phyloP scores from a whole-genome alignment of 2,888 invertebrate genomes.

The Cephus nigrinus region DNA sequence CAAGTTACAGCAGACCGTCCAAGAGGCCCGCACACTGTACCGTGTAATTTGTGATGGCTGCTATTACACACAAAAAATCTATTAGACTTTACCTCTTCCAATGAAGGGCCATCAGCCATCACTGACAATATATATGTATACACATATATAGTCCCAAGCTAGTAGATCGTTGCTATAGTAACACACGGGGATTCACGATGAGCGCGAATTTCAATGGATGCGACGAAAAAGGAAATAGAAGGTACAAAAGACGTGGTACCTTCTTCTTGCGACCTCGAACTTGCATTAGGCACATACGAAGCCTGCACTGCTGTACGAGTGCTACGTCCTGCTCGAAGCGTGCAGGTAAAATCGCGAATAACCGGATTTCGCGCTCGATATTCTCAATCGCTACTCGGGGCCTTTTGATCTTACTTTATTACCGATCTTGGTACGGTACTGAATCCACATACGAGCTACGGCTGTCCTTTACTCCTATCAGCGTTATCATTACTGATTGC shows the following conservation, averaged over 20 bases:
- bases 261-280: background rate
- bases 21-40: conserved; percentile 33
- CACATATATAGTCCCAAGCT: background rate
- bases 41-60: conserved; percentile 48
- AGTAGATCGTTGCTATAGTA: background rate
- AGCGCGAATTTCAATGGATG: background rate
- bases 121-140: background rate
- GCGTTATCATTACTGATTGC: conserved; percentile 58
- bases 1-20: conserved; percentile 13
- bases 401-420: conserved; percentile 44
- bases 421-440: conserved; percentile 48
- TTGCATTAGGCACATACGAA: background rate
- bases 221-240: background rate
- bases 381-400: background rate
- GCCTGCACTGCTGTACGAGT: background rate
- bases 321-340: background rate
- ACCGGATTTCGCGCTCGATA: background rate
- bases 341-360: background rate
- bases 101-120: background rate
- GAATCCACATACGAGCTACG: conserved; percentile 19
- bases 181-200: background rate
- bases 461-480: conserved; percentile 33
- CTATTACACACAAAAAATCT: conserved; percentile 45
- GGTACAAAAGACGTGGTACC: background rate
- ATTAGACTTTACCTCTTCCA: conserved; percentile 28